These are phyloP conservation scores for Lepilemur septentrionalis DNA, from an alignment of 2,797 vertebrate genomes.

Conservation along the genomic window DNA sequence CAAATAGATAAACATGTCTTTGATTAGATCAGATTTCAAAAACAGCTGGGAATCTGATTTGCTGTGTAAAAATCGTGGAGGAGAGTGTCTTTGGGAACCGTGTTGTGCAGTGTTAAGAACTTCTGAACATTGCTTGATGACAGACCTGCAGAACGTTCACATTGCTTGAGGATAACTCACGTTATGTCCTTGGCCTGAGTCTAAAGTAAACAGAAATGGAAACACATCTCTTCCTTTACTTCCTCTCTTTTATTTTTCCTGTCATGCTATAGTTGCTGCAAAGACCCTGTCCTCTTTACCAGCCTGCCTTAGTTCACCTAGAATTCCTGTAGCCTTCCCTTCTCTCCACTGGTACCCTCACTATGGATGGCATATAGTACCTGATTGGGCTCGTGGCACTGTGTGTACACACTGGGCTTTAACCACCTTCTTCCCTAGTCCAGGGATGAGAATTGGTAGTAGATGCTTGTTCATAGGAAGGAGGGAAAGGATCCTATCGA, in stretches of 20 bases:
- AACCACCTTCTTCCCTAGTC: not conserved
- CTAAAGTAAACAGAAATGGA: not conserved
- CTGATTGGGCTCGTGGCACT: not conserved
- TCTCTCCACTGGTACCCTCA: not conserved
- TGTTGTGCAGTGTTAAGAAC: not conserved
- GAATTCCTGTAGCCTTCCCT: not conserved
- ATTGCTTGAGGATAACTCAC: not conserved
- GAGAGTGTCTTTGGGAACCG: not conserved
- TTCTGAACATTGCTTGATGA: not conserved
- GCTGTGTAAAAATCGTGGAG: not conserved
- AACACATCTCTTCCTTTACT: not conserved
- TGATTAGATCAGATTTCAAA: not conserved
- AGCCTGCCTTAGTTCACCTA: not conserved
- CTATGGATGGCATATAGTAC: too few species aligned
- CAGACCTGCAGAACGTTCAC: not conserved
- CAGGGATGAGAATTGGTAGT: not conserved
- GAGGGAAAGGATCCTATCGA: not conserved
- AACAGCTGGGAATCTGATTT: not conserved
- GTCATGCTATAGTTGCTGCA: not conserved
- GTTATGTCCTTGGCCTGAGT: not conserved
- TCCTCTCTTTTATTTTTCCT: not conserved
- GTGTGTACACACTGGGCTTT: not conserved
- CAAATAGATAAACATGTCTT: not conserved
- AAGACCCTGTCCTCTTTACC: not conserved
- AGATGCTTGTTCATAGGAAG: not conserved